Conservation (phyloP, 2,888 invertebrate species). For the Macrosiphum euphorbiae region DNA sequence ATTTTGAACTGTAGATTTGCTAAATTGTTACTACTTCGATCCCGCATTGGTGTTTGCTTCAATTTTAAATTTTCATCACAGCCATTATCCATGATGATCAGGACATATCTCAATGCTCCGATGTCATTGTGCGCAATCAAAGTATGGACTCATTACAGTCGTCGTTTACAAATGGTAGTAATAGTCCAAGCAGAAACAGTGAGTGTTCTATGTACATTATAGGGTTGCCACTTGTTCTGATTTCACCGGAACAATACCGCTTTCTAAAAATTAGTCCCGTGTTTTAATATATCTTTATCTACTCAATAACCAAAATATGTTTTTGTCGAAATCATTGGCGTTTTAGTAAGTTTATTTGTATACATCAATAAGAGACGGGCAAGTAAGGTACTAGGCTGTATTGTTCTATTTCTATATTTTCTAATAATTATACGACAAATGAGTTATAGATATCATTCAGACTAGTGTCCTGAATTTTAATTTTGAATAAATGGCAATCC, state of each 20-base stretch:
- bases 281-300: neutral
- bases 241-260: neutral
- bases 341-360: neutral
- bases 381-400: neutral
- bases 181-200: conserved; percentile 78
- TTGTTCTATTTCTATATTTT: neutral
- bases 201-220: conserved; percentile 65
- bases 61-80: conserved; percentile 69
- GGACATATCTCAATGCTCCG: conserved; percentile 72
- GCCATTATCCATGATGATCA: conserved; percentile 88
- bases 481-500: neutral
- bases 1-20: neutral
- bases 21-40: neutral
- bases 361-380: neutral
- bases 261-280: neutral
- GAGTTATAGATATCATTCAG: neutral
- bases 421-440: neutral
- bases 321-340: neutral
- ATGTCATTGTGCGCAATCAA: conserved; percentile 81
- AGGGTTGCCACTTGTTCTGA: neutral
- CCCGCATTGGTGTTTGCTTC: conserved; percentile 24
- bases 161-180: conserved; percentile 89
- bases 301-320: neutral
- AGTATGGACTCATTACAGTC: conserved; percentile 93
- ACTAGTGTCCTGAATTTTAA: neutral